These are phyloP conservation scores for Pygoscelis antarcticus DNA, from an alignment of 2,113 vertebrate species.

Conservation along the genomic window DNA sequence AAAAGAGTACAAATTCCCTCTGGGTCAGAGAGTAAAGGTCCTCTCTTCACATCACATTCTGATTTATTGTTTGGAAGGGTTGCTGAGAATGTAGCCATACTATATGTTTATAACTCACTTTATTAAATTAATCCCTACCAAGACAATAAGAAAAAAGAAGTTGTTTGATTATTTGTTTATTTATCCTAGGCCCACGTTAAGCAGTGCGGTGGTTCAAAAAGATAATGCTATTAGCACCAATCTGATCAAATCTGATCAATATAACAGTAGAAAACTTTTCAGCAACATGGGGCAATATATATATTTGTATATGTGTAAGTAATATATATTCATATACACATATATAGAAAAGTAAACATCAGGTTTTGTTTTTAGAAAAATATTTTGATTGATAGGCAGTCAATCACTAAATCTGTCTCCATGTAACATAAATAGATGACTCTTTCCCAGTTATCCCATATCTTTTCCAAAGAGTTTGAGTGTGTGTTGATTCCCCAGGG, in stretches of 20 bases:
- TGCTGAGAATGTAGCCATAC: background rate
- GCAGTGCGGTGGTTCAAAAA: background rate
- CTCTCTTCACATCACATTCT: background rate
- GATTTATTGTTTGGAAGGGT: background rate
- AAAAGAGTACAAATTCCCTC: background rate
- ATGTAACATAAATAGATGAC: background rate
- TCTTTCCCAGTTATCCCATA: background rate
- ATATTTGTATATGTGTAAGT: too few relatives aligned
- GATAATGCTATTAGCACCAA: accelerated
- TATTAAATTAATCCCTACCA: background rate
- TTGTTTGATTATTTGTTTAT: background rate
- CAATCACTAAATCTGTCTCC: background rate
- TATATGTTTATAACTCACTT: background rate
- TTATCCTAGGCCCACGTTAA: background rate
- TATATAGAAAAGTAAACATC: background rate
- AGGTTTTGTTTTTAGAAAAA: background rate
- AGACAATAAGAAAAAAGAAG: background rate
- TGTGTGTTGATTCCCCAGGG: background rate
- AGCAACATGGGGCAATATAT: background rate
- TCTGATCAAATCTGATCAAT: background rate
- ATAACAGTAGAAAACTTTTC: background rate
- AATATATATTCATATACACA: too few relatives aligned
- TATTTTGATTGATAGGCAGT: accelerated
- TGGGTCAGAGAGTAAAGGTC: background rate
- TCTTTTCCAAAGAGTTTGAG: background rate